phyloP scores from a whole-genome alignment of 2,113 vertebrate species.

The Speoplatyrhinus poulsoni region DNA sequence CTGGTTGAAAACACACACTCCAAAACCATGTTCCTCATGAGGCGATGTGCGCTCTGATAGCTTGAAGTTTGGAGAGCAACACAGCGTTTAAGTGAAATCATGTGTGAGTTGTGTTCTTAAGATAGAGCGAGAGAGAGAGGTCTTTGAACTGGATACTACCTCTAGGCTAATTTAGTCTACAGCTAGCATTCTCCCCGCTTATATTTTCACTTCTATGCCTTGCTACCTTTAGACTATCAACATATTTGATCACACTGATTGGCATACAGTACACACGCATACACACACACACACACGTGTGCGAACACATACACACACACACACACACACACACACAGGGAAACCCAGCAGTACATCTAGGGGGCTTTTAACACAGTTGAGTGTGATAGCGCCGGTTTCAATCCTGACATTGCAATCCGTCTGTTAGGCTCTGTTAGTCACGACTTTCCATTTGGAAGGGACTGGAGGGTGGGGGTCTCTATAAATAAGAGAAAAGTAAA shows the following conservation, averaged over 20 bases:
- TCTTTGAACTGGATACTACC: too few species aligned
- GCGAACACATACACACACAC: too few species aligned
- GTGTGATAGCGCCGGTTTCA: too few species aligned
- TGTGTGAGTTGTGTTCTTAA: neutral
- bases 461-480: too few species aligned
- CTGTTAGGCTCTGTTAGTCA: too few species aligned
- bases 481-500: too few species aligned
- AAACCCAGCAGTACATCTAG: neutral
- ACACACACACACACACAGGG: slow-evolving; percentile 8
- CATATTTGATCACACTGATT: too few species aligned
- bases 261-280: neutral
- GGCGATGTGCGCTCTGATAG: neutral
- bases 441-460: too few species aligned
- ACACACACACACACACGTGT: slow-evolving; percentile 2
- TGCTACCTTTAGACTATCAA: neutral
- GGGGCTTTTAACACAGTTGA: too few species aligned
- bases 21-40: neutral
- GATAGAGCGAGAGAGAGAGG: neutral
- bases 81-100: neutral
- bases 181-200: neutral
- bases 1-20: slow-evolving; percentile 21
- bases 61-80: neutral
- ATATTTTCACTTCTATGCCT: neutral
- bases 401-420: too few species aligned
- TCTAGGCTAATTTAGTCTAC: neutral